Evolutionary conservation across 2,888 invertebrate species (phyloP).

Genomic region (Augiades crinisus): DNA sequence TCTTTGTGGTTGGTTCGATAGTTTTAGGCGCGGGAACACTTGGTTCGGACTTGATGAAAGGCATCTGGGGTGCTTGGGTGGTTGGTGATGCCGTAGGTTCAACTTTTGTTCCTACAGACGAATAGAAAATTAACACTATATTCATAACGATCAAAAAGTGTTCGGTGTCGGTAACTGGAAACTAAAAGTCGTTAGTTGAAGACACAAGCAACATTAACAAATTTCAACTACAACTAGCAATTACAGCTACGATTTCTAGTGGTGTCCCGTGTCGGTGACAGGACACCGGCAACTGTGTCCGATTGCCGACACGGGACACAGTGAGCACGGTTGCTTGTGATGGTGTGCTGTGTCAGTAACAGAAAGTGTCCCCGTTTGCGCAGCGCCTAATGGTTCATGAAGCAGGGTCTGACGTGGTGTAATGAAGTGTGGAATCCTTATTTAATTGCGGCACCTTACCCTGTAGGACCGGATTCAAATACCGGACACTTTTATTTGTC

Average conservation of each 20-base stretch:
- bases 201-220: background rate
- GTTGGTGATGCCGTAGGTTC: conserved; percentile 37
- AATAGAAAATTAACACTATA: background rate
- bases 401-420: too few species aligned
- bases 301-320: background rate
- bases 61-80: conserved; percentile 9
- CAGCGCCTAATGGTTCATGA: background rate
- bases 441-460: too few species aligned
- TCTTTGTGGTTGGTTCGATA: conserved; percentile 44
- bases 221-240: background rate
- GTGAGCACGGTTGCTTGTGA: background rate
- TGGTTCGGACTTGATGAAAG: conserved; percentile 26
- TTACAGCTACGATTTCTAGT: background rate
- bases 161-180: conserved; percentile 1
- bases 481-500: too few species aligned
- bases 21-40: conserved; percentile 29
- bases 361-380: background rate
- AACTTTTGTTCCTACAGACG: conserved; percentile 42
- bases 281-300: conserved; percentile 1
- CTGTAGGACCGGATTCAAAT: too few species aligned
- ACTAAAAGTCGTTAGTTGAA: background rate
- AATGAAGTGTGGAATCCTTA: too few species aligned
- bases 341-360: background rate
- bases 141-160: conserved; percentile 1
- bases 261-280: background rate